These are phyloP conservation scores for Miniopterus natalensis DNA, from an alignment of 2,113 vertebrate species.

Conservation along the genomic window DNA sequence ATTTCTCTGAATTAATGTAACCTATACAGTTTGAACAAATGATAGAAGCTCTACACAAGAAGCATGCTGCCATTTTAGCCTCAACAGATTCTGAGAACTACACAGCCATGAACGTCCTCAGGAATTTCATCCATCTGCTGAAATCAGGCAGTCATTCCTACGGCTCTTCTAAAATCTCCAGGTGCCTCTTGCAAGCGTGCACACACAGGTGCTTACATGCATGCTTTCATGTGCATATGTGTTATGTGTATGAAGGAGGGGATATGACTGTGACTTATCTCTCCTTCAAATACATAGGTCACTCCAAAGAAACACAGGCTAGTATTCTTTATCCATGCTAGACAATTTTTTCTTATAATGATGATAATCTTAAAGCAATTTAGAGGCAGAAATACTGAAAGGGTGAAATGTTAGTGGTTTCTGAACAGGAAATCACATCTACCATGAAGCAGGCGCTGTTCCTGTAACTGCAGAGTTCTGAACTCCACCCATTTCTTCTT, in stretches of 20 bases:
- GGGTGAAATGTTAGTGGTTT: conserved; percentile 76
- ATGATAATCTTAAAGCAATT: conserved; percentile 39
- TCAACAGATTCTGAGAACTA: background rate
- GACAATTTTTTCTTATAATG: background rate
- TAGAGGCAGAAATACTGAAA: background rate
- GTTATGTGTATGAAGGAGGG: background rate
- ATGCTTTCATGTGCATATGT: background rate
- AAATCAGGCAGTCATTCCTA: background rate
- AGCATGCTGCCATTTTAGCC: background rate
- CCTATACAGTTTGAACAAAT: background rate
- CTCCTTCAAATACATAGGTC: background rate
- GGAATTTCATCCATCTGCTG: conserved; percentile 3
- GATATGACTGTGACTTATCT: background rate
- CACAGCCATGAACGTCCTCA: background rate
- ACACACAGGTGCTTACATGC: fast-evolving
- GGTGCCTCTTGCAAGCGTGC: fast-evolving
- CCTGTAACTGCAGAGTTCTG: conserved; percentile 91
- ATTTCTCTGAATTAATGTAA: background rate
- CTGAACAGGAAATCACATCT: conserved; percentile 77
- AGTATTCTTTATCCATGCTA: background rate
- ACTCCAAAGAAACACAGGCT: background rate
- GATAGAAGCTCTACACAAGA: background rate
- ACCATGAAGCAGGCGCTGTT: conserved; percentile 93
- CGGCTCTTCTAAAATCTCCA: conserved; percentile 4
- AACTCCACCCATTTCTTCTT: conserved; percentile 93